A percentile compares a stretch with the other conserved stretches of the same genome.
Evolutionary conservation across 2,797 vertebrate genomes (phyloP).

Genomic region (Platalea minor): DNA sequence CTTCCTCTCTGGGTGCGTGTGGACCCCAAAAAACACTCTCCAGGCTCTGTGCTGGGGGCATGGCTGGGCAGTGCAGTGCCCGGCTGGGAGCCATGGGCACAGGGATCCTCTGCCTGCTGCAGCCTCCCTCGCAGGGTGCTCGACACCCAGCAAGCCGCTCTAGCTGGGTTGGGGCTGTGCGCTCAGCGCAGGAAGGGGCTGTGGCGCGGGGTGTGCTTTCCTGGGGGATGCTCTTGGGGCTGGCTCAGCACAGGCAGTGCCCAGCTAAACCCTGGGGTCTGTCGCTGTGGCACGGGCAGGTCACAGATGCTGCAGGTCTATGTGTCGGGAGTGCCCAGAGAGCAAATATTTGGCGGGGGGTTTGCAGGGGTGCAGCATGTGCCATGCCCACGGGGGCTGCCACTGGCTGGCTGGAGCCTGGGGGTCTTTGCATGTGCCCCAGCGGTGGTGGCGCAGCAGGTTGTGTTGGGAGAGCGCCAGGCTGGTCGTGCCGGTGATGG

Average conservation of each 20-base stretch:
- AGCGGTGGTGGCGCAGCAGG: accelerated
- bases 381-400: not conserved
- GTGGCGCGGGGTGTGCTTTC: accelerated
- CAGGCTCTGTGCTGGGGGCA: not conserved
- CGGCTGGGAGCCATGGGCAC: accelerated
- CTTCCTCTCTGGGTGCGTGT: accelerated
- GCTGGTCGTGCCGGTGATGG: accelerated
- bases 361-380: not conserved
- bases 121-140: not conserved
- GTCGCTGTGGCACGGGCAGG: not conserved
- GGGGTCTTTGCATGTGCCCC: not conserved
- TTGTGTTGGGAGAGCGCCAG: not conserved
- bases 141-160: accelerated
- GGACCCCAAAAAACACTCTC: not conserved
- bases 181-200: accelerated
- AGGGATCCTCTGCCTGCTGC: not conserved
- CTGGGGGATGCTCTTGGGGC: not conserved
- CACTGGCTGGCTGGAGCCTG: not conserved
- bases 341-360: not conserved
- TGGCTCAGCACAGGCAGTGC: not conserved
- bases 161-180: accelerated
- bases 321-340: accelerated
- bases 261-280: not conserved
- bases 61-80: not conserved
- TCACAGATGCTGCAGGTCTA: not conserved